A percentile compares a stretch with the other conserved stretches of the same genome.
Evolutionary conservation across 92 coral and sea anemone species (phyloP).

Genomic region (Ricordea florida): DNA sequence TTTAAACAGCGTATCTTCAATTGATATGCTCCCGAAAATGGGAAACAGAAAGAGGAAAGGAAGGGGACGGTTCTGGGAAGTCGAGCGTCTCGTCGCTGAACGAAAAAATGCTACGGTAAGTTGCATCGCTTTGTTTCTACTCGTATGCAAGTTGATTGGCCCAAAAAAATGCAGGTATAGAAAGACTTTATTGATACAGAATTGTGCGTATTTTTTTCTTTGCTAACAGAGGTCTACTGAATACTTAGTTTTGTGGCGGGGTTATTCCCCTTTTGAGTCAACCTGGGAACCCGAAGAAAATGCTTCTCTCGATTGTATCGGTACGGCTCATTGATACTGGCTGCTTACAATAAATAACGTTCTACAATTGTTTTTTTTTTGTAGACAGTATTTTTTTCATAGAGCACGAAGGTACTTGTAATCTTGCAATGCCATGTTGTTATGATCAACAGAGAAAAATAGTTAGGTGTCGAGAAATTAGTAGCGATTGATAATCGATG

Average conservation of each 20-base stretch:
- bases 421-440: too few species aligned
- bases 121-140: constrained; percentile 3
- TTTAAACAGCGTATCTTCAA: constrained; percentile 11
- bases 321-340: neutral
- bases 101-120: constrained; percentile 11
- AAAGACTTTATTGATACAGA: neutral
- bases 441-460: too few species aligned
- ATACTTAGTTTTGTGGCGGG: constrained; percentile 23
- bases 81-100: constrained; percentile 22
- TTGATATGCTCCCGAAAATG: neutral
- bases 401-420: too few species aligned
- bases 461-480: too few species aligned
- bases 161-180: too few species aligned
- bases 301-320: constrained; percentile 15
- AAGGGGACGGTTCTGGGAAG: constrained; percentile 30
- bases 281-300: constrained; percentile 15
- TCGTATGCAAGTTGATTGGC: too few species aligned
- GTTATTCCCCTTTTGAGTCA: constrained; percentile 10
- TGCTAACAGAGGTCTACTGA: constrained; percentile 27
- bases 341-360: neutral
- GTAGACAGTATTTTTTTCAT: too few species aligned
- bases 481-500: too few species aligned
- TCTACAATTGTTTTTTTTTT: neutral
- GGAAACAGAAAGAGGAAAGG: neutral
- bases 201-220: constrained; percentile 17